Percentiles rank a stretch among this genome's conserved stretches.
phyloP scores from a whole-genome alignment of 2,888 invertebrate genomes.

The Pammene aurita region DNA sequence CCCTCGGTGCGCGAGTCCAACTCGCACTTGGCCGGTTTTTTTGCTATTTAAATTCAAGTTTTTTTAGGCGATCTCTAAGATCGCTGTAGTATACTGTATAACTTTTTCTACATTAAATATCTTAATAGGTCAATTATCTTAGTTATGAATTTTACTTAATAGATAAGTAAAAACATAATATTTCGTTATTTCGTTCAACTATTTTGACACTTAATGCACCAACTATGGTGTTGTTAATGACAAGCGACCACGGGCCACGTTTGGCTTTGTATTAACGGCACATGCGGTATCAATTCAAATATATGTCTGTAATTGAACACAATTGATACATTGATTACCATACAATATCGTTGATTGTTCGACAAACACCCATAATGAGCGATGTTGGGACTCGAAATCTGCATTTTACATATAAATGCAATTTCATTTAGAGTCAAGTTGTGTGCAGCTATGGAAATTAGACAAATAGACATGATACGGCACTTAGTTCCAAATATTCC shows the following conservation, averaged over 20 bases:
- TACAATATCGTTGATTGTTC: conserved; percentile 21
- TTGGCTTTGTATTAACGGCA: background rate
- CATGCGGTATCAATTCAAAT: background rate
- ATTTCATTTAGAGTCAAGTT: conserved; percentile 45
- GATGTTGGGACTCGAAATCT: conserved; percentile 48
- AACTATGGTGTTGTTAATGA: no score
- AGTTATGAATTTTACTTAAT: no score
- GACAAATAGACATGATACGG: conserved; percentile 24
- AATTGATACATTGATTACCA: conserved; percentile 24
- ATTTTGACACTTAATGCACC: no score
- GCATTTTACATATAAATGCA: conserved; percentile 63
- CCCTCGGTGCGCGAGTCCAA: no score
- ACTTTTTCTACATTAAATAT: no score
- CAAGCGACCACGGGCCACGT: background rate
- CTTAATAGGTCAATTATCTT: no score
- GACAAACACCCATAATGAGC: conserved; percentile 32
- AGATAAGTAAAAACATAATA: no score
- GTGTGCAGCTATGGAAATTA: conserved; percentile 21
- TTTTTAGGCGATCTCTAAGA: no score
- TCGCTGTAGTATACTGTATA: no score
- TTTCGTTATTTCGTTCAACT: no score
- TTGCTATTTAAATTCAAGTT: no score
- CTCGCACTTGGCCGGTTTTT: no score
- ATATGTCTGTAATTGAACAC: conserved; percentile 1
- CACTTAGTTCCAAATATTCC: conserved; percentile 23